Conservation (phyloP, 2,888 invertebrate genomes). For the Isoperla grammatica region DNA sequence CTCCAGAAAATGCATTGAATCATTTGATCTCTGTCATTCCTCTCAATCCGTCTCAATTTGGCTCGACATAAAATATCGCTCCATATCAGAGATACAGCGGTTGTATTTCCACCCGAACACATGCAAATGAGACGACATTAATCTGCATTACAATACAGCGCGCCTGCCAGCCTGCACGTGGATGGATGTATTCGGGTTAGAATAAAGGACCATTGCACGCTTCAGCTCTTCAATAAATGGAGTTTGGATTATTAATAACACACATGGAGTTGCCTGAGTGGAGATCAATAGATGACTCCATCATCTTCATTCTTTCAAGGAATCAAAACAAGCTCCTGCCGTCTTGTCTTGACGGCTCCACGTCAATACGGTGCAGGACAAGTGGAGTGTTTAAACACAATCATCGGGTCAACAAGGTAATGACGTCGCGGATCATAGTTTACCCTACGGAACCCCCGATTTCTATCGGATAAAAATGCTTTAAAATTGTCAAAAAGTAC, state of each 20-base stretch:
- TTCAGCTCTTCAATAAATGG: background rate
- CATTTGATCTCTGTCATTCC: slow-evolving; percentile 18
- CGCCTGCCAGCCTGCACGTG: slow-evolving; percentile 1
- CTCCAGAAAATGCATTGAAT: slow-evolving; percentile 7
- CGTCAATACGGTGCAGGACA: too few relatives aligned
- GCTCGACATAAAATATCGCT: slow-evolving; percentile 1
- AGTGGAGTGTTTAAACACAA: too few relatives aligned
- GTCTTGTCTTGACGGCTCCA: too few relatives aligned
- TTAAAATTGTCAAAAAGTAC: too few relatives aligned
- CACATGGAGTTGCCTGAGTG: background rate
- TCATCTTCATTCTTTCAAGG: slow-evolving; percentile 8
- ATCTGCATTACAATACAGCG: slow-evolving; percentile 17
- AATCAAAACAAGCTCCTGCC: slow-evolving; percentile 6
- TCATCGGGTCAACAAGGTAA: too few relatives aligned
- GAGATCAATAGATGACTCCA: slow-evolving; percentile 9
- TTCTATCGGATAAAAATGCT: too few relatives aligned
- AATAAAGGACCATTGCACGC: background rate
- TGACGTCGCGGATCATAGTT: too few relatives aligned
- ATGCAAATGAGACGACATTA: slow-evolving; percentile 11
- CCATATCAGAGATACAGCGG: slow-evolving; percentile 7
- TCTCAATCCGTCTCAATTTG: slow-evolving; percentile 25
- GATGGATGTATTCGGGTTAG: too few relatives aligned
- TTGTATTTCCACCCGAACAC: background rate
- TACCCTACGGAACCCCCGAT: too few relatives aligned
- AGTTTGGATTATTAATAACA: slow-evolving; percentile 11